Evolutionary conservation across 2,797 vertebrate species (phyloP), one percentile per base, ranked within the genome.

Genomic region (Leptoclinus maculatus): DNA sequence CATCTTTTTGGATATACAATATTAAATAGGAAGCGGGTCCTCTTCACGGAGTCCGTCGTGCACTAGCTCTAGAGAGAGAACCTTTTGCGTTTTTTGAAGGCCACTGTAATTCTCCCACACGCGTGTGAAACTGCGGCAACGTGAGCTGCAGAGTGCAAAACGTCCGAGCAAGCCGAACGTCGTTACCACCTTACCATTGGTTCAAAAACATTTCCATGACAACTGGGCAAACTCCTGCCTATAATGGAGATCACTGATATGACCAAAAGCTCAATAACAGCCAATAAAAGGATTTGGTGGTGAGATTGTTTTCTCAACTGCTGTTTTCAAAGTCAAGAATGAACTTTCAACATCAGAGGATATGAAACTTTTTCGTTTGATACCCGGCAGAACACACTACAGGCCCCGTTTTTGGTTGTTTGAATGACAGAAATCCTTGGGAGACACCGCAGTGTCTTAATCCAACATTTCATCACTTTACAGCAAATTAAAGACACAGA

Each of bases 401-500:
- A 58, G 17, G 5, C 62, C 56, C 56, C 54, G n/a, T 72, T 36
- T 70, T 47, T 43, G 54, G 19, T 65, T 2, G 3, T 63, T 25
- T 66, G 11, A 73, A 56, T 34, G 43, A 39, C 7, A 64, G 29
- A 81, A 76, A 71, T 77, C 64, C 38, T 17, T 59, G 19, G 53
- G 76, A 43, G 47, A 79, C 60, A 58, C 67, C 58, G 29, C 66
- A 36, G 56, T 38, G 63, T 71, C 62, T 82, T 83, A 82, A 86
- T 80, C 74, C 72, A 82, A 41, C 38, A 13, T 85, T 86, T 88
- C 71, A 81, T 82, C 87, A 78, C 83, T 59, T 80, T 14, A 82
- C 58, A 36, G 66, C 66, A 86, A 92, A 91, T 90, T 87, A 92
- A 92, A 89, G 84, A 85, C 66, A 73, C 69, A 83, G 62, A 47